Base-by-base conservation (phyloP, 2,797 vertebrate genomes). In the Yasuhikotakia modesta region DNA sequence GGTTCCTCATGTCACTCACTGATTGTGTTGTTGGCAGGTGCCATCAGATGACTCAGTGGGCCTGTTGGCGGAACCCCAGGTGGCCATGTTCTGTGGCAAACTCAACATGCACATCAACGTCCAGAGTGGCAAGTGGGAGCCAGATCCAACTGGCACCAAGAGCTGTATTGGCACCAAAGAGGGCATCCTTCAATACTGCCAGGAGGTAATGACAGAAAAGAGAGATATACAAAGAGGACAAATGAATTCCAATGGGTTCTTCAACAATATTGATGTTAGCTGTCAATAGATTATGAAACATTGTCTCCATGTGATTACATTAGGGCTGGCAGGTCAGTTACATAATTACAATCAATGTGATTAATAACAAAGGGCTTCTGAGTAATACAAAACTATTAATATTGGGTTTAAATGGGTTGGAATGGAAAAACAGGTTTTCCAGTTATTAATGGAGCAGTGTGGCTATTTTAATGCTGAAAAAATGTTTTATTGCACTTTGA, bases 31-130 rank as follows among this genome's bases (percentile, higher is more conserved):
- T 75, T 72, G 81, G 61, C 82, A 93, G 92, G 90, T 94, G 58
- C 91, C 92, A 27, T 86, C 85, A 27, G 91, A 93, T 84, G 92
- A 93, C 85, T 88, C 90, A 0, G 85, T 91, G 85, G 88, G 88
- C 77, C 86, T 92, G 84, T 86, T 96, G 68, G 96, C 95, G 0
- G 97, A 99, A 87, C 97, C 98, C 76, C 97, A 99, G 64, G 95
- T 99, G 80, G 97, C 98, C 76, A 99, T 99, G 96, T 97, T 97
- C 88, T 99, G 98, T 6, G 96, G 96, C 55, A 98, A 96, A 89
- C 92, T 98, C 79, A 99, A 99, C 87, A 99, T 99, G 97, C 96
- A 98, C 30, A 94, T 99, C 88, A 96, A 97, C 21, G 94, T 99
- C 83, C 96, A 99, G 92, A 99, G 92, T 21, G 97, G 98, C 81